Base-by-base conservation (phyloP, 2,888 invertebrate genomes). In the Junonia oenone region DNA sequence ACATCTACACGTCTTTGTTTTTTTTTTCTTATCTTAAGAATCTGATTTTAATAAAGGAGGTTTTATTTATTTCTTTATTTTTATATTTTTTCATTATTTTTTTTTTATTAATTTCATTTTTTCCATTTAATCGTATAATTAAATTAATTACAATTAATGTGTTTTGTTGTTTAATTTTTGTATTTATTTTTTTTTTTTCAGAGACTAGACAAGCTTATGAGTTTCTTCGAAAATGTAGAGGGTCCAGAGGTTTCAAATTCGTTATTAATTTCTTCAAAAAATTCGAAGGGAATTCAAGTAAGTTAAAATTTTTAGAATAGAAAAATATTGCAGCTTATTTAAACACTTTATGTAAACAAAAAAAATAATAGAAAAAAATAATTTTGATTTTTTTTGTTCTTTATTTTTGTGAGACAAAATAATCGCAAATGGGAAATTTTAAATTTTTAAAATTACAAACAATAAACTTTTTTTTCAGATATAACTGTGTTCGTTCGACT, bases 211-310 rank as follows among this genome's bases (percentile, higher is more conserved):
- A 51, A 9, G 51, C 35, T 0, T 50, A 51, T 14, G 49, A 49
- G 15, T 52, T 60, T n/a, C 9, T 60, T 6, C 27, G n/a, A 3
- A 35, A n/a, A 11, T 52, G 54, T 15, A 31, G 19, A 45, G 60
- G 45, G 1, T 27, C 57, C 2, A 45, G 38, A 19, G 51, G 49
- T 6, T 26, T 57, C 6, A 46, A 33, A 3, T 49, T 35, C 13
- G n/a, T 50, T 5, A 63, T 68, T 0, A 63, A 69, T 0, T 75
- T 82, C 61, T 17, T 76, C 14, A 71, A 71, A 1, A 62, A 66
- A 0, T 61, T 83, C 38, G 73, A 73, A 19, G 76, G 72, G 1
- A 63, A 63, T 0, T 60, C 77, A 0, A 68, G 83, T 83, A 55
- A 72, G 83, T 76, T 17, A 8, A 22, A 14, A 33, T n/a, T 19